These are phyloP conservation scores for Hippasteria phrygiana DNA, from an alignment of 53 echinoderm and acorn worm species.

Conservation along the genomic window DNA sequence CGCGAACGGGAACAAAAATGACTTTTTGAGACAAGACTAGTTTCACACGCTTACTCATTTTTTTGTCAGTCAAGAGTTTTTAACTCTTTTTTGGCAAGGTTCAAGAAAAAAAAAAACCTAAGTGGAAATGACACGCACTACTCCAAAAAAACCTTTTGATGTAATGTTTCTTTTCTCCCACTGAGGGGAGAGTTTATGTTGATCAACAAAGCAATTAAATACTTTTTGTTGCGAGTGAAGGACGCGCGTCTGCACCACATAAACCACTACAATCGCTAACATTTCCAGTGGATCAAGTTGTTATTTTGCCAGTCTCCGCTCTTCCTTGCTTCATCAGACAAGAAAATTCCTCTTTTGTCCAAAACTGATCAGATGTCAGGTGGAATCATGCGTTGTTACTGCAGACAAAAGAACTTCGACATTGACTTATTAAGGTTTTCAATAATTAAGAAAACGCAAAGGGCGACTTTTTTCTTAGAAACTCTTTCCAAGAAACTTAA, in stretches of 20 bases:
- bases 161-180: neutral
- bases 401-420: neutral
- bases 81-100: neutral
- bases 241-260: neutral
- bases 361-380: neutral
- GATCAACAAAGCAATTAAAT: slow-evolving; percentile 31
- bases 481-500: no score
- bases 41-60: no score
- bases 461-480: neutral
- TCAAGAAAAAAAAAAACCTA: neutral
- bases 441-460: neutral
- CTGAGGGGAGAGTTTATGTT: neutral
- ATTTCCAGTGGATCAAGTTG: neutral
- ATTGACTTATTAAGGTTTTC: neutral
- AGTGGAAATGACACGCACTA: neutral
- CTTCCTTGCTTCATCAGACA: neutral
- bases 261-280: neutral
- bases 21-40: no score
- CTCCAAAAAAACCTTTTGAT: neutral
- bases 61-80: no score
- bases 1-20: no score
- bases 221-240: slow-evolving; percentile 29
- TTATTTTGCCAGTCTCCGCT: neutral
- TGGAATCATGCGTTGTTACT: neutral
- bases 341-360: neutral